Evolutionary conservation across 1,140 invertebrate genomes (phyloP).

Genomic region (Dendroctonus ponderosae): DNA sequence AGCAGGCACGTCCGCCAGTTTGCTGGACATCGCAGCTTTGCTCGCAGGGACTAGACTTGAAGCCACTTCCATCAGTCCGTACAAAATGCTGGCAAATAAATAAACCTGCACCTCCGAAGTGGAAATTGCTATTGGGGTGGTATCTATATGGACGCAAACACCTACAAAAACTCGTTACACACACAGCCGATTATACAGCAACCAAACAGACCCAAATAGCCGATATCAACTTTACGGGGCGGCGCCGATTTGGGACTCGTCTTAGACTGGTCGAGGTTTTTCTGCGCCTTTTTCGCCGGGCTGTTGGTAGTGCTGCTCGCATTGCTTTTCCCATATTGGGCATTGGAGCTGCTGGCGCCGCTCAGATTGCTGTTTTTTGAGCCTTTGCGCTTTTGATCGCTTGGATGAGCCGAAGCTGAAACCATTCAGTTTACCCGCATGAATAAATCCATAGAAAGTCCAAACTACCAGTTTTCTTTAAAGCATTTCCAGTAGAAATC

Average conservation of each 20-base stretch:
- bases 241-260: conserved; percentile 5
- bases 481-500: neutral
- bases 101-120: conserved; percentile 55
- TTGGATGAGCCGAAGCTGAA: neutral
- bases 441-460: no score
- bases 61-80: conserved; percentile 49
- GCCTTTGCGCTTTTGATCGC: conserved; percentile 20
- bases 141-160: conserved; percentile 60
- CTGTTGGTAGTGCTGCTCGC: conserved; percentile 15
- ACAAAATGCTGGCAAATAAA: conserved; percentile 52
- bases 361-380: conserved; percentile 16
- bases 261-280: conserved; percentile 2
- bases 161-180: conserved; percentile 38
- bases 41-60: conserved; percentile 39
- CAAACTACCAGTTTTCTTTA: neutral
- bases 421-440: no score
- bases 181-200: neutral
- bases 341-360: conserved; percentile 17
- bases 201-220: conserved; percentile 44
- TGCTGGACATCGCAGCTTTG: conserved; percentile 18
- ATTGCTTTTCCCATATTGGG: conserved; percentile 16
- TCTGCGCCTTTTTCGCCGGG: conserved; percentile 20
- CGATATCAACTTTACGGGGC: conserved; percentile 39
- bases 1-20: conserved; percentile 1
- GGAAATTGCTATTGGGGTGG: conserved; percentile 56